phyloP scores from a whole-genome alignment of 1,140 invertebrate genomes.

The Linepithema humile region DNA sequence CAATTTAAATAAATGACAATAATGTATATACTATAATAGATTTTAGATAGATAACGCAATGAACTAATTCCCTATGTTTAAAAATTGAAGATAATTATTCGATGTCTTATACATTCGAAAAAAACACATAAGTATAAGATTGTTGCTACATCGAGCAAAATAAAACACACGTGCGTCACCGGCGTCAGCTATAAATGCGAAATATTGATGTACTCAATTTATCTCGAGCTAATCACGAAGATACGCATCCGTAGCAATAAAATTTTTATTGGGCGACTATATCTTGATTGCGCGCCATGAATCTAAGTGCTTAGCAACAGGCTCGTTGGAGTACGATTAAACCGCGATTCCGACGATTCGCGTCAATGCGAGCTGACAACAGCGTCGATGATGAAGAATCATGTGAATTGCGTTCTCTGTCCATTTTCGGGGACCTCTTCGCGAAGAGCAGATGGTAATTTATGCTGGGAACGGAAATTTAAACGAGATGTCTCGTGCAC shows the following conservation, averaged over 20 bases:
- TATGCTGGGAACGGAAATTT: conserved; percentile 52
- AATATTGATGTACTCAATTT: conserved; percentile 1
- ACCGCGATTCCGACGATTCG: conserved; percentile 7
- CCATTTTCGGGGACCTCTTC: conserved; percentile 39
- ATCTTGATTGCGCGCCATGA: conserved; percentile 26
- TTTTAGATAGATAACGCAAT: not conserved
- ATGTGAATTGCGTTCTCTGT: conserved; percentile 38
- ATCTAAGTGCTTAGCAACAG: not conserved
- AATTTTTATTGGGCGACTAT: conserved; percentile 29
- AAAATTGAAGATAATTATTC: not conserved
- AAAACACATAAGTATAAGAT: not conserved
- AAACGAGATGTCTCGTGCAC: conserved; percentile 22
- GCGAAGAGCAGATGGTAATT: conserved; percentile 56
- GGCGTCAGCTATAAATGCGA: not conserved
- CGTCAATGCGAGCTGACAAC: conserved; percentile 13
- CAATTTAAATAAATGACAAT: not conserved
- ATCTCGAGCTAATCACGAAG: conserved; percentile 18
- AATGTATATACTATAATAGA: not conserved
- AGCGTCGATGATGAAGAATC: conserved; percentile 55
- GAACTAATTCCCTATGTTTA: not conserved
- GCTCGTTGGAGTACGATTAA: conserved; percentile 9
- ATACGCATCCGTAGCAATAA: not conserved
- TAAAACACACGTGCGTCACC: not conserved
- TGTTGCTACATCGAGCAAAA: not conserved
- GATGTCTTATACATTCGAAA: not conserved